A percentile compares a stretch with the other conserved stretches of the same genome.
Evolutionary conservation across 2,797 vertebrate genomes (phyloP).

Genomic region (Ataeniobius toweri): DNA sequence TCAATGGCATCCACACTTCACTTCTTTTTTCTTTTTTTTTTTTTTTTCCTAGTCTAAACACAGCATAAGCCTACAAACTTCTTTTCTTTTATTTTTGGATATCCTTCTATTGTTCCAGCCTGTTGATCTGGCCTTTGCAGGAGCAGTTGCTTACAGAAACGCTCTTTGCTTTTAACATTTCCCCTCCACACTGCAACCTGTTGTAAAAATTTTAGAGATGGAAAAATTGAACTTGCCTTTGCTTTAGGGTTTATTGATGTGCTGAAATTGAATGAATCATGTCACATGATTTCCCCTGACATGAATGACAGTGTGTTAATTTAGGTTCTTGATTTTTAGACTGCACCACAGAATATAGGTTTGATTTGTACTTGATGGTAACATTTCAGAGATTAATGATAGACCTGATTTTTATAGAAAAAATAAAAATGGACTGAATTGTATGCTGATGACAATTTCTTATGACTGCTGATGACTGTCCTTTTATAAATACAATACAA

Average conservation of each 20-base stretch:
- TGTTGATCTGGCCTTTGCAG: slow-evolving; percentile 2
- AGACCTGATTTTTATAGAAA: background rate
- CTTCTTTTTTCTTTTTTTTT: slow-evolving; percentile 26
- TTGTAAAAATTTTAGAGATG: slow-evolving; percentile 26
- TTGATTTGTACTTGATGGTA: background rate
- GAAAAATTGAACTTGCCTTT: slow-evolving; percentile 43
- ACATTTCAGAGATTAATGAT: background rate
- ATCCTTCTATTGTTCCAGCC: slow-evolving; percentile 61
- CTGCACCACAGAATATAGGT: background rate
- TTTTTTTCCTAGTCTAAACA: slow-evolving; percentile 32
- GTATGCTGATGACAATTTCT: too few relatives aligned
- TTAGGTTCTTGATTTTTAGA: background rate
- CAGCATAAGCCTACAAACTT: slow-evolving; percentile 1
- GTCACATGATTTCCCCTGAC: slow-evolving; percentile 15
- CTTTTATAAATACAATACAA: too few relatives aligned
- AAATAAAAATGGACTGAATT: background rate
- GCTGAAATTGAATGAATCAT: slow-evolving; percentile 27
- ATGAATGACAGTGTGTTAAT: slow-evolving; percentile 13
- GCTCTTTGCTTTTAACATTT: slow-evolving; percentile 12
- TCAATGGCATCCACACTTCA: slow-evolving; percentile 37
- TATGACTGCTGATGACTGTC: too few relatives aligned
- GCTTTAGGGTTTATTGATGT: slow-evolving; percentile 47
- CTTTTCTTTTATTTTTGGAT: slow-evolving; percentile 53
- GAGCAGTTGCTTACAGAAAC: slow-evolving; percentile 25
- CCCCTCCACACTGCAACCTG: slow-evolving; percentile 10